phyloP scores from a whole-genome alignment of 2,797 vertebrate genomes.

The Threskiornis aethiopicus region DNA sequence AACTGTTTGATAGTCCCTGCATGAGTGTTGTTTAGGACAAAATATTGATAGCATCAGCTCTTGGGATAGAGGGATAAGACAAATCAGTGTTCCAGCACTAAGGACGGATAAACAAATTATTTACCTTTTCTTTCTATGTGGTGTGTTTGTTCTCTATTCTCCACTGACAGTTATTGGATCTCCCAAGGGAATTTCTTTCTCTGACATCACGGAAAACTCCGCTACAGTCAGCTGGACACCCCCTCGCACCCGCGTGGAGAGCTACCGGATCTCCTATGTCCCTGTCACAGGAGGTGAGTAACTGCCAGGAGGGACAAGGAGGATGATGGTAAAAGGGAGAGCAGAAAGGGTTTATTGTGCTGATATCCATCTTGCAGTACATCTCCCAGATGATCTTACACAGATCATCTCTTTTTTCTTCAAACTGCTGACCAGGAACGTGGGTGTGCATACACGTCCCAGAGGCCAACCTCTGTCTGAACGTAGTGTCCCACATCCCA shows the following conservation, averaged over 20 bases:
- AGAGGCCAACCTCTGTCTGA: neutral
- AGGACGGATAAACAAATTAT: neutral
- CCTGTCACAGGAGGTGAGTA: slow-evolving; percentile 86
- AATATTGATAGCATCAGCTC: neutral
- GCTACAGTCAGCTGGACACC: slow-evolving; percentile 88
- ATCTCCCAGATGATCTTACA: neutral
- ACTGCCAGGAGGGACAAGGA: neutral
- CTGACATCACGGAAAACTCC: slow-evolving; percentile 89
- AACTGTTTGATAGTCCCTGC: neutral
- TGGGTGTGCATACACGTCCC: neutral
- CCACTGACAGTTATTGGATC: slow-evolving; percentile 83
- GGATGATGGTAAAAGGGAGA: neutral
- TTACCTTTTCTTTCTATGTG: neutral
- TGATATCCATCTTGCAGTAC: neutral
- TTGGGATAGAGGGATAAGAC: neutral
- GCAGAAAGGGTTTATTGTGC: neutral
- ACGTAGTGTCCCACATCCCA: neutral
- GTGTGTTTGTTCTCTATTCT: slow-evolving; percentile 14
- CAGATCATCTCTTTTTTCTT: neutral
- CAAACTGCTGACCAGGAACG: neutral
- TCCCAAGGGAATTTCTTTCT: slow-evolving; percentile 89
- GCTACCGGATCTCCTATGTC: slow-evolving; percentile 85
- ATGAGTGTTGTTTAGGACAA: neutral
- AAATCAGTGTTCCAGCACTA: neutral
- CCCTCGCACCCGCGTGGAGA: slow-evolving; percentile 82